Percentiles rank a stretch among this genome's conserved stretches.
Conservation (phyloP, 2,797 vertebrate species). For the Lindbergichthys nudifrons region DNA sequence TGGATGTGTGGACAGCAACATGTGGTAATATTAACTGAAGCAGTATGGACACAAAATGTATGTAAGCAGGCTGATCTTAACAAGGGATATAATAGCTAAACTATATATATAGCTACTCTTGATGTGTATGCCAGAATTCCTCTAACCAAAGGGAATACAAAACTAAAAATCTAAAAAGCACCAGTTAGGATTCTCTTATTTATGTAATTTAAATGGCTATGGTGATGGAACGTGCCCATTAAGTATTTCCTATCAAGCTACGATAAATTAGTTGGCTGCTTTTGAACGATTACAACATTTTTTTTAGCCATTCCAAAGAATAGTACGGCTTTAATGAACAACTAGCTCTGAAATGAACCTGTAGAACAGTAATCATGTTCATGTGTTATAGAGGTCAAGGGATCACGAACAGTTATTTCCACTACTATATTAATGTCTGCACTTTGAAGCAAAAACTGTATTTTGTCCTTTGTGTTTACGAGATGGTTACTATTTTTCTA, state of each 20-base stretch:
- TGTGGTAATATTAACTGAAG: slow-evolving; percentile 34
- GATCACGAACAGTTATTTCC: slow-evolving; percentile 46
- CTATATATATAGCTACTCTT: slow-evolving; percentile 28
- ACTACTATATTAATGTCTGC: slow-evolving; percentile 39
- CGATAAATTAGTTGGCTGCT: slow-evolving; percentile 17
- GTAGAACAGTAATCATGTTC: slow-evolving; percentile 18
- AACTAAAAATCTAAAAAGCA: slow-evolving; percentile 15
- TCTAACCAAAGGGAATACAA: slow-evolving; percentile 64
- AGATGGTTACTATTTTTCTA: slow-evolving; percentile 76
- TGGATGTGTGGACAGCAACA: slow-evolving; percentile 19
- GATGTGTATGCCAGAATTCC: slow-evolving; percentile 42
- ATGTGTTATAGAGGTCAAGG: slow-evolving; percentile 6
- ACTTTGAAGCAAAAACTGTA: slow-evolving; percentile 70
- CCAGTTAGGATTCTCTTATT: slow-evolving; percentile 20
- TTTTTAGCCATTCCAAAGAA: slow-evolving; percentile 72
- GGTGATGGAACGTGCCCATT: slow-evolving; percentile 41
- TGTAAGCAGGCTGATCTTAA: slow-evolving; percentile 40
- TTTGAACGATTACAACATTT: slow-evolving; percentile 28
- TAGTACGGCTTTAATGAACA: slow-evolving; percentile 69
- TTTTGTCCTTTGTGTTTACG: slow-evolving; percentile 69
- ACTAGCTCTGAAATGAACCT: slow-evolving; percentile 35
- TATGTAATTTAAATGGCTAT: slow-evolving; percentile 21
- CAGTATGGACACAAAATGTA: slow-evolving; percentile 18
- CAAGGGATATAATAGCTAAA: slow-evolving; percentile 32
- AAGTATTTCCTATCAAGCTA: slow-evolving; percentile 19